A percentile compares a stretch with the other conserved stretches of the same genome.
These are phyloP conservation scores for Pelusios castaneus DNA, from an alignment of 2,113 vertebrate genomes.

Conservation along the genomic window DNA sequence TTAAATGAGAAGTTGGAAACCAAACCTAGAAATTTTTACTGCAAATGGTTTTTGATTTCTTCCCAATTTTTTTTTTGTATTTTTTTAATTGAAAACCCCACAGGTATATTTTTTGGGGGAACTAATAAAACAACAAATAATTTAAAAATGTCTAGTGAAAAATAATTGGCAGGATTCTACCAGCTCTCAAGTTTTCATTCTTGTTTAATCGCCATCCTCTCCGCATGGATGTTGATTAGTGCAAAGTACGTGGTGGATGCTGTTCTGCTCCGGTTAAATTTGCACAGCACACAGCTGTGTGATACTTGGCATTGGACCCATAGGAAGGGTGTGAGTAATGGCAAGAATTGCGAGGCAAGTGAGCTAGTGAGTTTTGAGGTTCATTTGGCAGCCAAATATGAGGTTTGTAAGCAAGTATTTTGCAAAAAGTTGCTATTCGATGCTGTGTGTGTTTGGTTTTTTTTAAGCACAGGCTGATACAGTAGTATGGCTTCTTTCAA, in stretches of 20 bases:
- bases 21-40: too few species aligned
- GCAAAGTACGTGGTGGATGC: background rate
- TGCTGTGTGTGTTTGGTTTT: too few species aligned
- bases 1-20: too few species aligned
- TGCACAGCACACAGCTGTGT: accelerated
- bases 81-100: too few species aligned
- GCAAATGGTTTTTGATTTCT: too few species aligned
- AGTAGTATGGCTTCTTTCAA: background rate
- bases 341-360: background rate
- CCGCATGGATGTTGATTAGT: accelerated
- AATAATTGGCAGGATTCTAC: background rate
- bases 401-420: too few species aligned
- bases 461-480: too few species aligned
- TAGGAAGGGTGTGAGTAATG: background rate
- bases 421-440: too few species aligned
- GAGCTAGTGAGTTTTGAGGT: background rate
- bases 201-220: accelerated
- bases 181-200: background rate
- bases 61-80: too few species aligned
- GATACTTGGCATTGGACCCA: too few species aligned
- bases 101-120: too few species aligned
- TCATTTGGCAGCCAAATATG: background rate
- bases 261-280: background rate
- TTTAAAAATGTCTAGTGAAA: background rate
- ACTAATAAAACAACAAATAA: background rate